phyloP scores from a whole-genome alignment of 53 echinoderm and acorn worm genomes.

The Arbacia lixula region DNA sequence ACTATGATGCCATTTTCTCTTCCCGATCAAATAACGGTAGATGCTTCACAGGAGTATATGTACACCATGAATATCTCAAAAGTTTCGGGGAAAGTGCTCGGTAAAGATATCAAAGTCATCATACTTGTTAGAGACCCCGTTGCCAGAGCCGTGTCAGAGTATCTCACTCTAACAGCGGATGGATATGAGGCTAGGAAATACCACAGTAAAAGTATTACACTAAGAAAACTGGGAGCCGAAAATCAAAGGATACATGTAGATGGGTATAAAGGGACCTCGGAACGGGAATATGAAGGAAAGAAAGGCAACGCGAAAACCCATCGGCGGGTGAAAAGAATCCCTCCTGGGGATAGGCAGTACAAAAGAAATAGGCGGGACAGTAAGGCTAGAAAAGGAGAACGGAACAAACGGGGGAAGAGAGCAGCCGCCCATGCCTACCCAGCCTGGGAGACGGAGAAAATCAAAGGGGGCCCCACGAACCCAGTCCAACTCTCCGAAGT shows the following conservation, averaged over 20 bases:
- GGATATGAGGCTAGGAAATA: too few species aligned
- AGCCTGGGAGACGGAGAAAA: not conserved
- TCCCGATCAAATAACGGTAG: slow-evolving; percentile 20
- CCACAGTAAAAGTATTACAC: too few species aligned
- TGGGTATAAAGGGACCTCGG: too few species aligned
- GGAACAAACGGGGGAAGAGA: not conserved
- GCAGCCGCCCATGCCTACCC: too few species aligned
- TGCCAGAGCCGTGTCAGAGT: slow-evolving; percentile 37
- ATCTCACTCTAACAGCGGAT: slow-evolving; percentile 11
- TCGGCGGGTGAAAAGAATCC: not conserved
- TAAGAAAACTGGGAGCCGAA: too few species aligned
- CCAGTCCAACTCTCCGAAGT: not conserved
- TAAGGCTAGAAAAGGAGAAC: not conserved
- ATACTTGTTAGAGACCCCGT: slow-evolving; percentile 27
- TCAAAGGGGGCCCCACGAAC: not conserved
- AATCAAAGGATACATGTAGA: too few species aligned
- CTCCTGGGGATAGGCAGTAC: not conserved
- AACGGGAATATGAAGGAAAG: too few species aligned
- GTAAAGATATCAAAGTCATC: slow-evolving; percentile 9
- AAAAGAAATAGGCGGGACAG: not conserved
- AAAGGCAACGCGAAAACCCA: not conserved
- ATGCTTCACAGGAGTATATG: slow-evolving; percentile 16
- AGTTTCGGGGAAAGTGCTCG: not conserved
- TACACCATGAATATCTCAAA: not conserved
- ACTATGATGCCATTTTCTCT: slow-evolving; percentile 23